phyloP scores from a whole-genome alignment of 2,888 invertebrate genomes.

The Rhyacophila evoluta region DNA sequence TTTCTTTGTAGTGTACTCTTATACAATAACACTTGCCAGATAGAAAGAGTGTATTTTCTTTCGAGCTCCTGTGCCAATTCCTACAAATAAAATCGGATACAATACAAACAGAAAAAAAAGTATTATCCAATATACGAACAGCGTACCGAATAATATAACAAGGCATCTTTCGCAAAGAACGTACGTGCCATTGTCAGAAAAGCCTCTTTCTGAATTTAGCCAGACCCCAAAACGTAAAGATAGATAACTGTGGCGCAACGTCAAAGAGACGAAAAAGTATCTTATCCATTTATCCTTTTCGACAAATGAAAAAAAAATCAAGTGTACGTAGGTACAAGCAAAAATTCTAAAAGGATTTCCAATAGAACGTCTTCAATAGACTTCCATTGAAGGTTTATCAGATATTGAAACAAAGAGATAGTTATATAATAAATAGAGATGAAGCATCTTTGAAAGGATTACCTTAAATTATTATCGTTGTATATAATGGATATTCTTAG shows the following conservation, averaged over 20 bases:
- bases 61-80: neutral
- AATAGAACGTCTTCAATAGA: neutral
- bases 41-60: too few relatives aligned
- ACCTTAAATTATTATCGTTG: too few relatives aligned
- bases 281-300: conserved; percentile 18
- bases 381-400: neutral
- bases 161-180: conserved; percentile 30
- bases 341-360: conserved; percentile 4
- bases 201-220: conserved; percentile 41
- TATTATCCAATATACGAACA: conserved; percentile 1
- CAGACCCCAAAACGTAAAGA: conserved; percentile 36
- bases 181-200: conserved; percentile 46
- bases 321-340: neutral
- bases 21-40: too few relatives aligned
- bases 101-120: conserved; percentile 19
- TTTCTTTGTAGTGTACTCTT: too few relatives aligned
- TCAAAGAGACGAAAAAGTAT: conserved; percentile 35
- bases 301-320: conserved; percentile 18
- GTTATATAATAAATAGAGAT: too few relatives aligned
- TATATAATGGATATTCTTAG: too few relatives aligned
- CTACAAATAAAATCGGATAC: conserved; percentile 5
- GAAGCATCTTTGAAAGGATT: too few relatives aligned
- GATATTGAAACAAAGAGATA: conserved; percentile 5
- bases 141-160: conserved; percentile 31
- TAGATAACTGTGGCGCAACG: conserved; percentile 37